Conservation (phyloP, 2,797 vertebrate genomes). For the Enteromius trimaculatus region DNA sequence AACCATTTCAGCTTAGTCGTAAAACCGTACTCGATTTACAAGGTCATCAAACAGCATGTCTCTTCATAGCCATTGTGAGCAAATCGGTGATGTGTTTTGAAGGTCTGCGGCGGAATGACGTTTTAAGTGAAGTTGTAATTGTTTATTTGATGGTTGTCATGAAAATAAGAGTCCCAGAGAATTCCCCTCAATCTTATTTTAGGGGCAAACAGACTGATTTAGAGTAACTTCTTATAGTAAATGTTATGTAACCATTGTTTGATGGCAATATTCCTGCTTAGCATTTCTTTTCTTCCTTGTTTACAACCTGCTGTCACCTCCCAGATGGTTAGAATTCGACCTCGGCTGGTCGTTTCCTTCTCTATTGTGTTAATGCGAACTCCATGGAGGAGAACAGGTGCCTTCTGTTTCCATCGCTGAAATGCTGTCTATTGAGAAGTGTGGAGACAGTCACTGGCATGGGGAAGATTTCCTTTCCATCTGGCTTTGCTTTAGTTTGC, state of each 20-base stretch:
- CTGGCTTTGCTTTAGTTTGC: slow-evolving; percentile 30
- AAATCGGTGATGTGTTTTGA: slow-evolving; percentile 7
- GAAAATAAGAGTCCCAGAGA: neutral
- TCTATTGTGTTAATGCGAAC: slow-evolving; percentile 31
- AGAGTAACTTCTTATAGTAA: neutral
- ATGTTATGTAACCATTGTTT: neutral
- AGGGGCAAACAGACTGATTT: neutral
- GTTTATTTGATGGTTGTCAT: neutral
- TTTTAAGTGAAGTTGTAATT: neutral
- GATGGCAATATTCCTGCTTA: neutral
- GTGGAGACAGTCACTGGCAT: slow-evolving; percentile 69
- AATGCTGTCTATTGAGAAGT: slow-evolving; percentile 59
- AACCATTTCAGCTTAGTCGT: slow-evolving; percentile 65
- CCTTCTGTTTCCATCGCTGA: slow-evolving; percentile 45
- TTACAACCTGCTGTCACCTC: slow-evolving; percentile 16
- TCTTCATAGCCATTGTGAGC: slow-evolving; percentile 41
- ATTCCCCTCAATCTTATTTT: neutral
- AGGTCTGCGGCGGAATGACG: neutral
- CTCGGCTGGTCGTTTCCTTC: slow-evolving; percentile 4
- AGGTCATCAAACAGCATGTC: slow-evolving; percentile 46
- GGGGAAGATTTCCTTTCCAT: slow-evolving; percentile 61
- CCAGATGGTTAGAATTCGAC: slow-evolving; percentile 34
- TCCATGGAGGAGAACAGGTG: slow-evolving; percentile 51
- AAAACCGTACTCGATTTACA: slow-evolving; percentile 34
- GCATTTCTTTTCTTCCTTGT: slow-evolving; percentile 31